Conservation (phyloP, 2,888 invertebrate species). For the Philaethria dido region DNA sequence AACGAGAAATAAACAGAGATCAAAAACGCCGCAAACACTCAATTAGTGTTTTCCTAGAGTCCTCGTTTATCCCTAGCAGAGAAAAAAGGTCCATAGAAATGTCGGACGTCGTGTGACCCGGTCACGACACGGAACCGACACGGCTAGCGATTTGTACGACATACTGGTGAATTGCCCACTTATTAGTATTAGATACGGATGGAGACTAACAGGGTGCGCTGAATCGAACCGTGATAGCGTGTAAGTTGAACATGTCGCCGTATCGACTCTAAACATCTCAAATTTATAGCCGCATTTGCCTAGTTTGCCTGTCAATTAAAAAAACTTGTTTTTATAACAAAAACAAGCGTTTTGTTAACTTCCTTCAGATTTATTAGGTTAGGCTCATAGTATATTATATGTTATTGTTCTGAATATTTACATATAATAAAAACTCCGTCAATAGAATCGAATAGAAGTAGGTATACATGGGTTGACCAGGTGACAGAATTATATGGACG, state of each 20-base stretch:
- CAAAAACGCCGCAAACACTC: conserved; percentile 48
- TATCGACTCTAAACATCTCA: conserved; percentile 25
- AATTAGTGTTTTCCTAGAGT: conserved; percentile 57
- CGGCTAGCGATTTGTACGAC: conserved; percentile 43
- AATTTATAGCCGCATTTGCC: conserved; percentile 26
- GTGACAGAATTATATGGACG: no score
- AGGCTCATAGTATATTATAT: not conserved
- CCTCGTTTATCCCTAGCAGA: conserved; percentile 45
- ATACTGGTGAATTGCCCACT: conserved; percentile 42
- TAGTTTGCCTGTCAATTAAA: conserved; percentile 16
- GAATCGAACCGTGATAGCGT: conserved; percentile 33
- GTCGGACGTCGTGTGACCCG: conserved; percentile 66
- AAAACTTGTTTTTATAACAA: conserved; percentile 9
- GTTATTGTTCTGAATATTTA: not conserved
- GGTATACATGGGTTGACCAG: no score
- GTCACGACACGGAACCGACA: conserved; percentile 70
- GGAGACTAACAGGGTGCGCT: conserved; percentile 35
- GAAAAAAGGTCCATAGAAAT: conserved; percentile 45
- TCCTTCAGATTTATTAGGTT: not conserved
- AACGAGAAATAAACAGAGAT: conserved; percentile 40
- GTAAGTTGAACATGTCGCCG: conserved; percentile 24
- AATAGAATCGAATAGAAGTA: not conserved
- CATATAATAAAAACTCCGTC: not conserved
- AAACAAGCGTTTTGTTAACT: not conserved
- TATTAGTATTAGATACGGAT: conserved; percentile 39